Evolutionary conservation across 1,140 invertebrate species (phyloP).

Genomic region (Leptinotarsa texana): DNA sequence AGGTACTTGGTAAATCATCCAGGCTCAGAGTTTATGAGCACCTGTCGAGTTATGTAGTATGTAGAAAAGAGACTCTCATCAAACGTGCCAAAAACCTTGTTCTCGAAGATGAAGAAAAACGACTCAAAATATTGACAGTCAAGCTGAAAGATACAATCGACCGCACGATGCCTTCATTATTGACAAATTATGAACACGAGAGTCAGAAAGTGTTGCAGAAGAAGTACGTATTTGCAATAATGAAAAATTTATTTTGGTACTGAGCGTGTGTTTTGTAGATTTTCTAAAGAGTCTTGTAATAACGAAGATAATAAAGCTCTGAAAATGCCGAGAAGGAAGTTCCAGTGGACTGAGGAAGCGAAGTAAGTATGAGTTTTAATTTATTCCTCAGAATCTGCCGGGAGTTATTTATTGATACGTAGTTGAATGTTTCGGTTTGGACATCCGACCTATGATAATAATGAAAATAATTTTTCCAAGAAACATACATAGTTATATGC

Average conservation of each 20-base stretch:
- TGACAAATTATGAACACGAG: conserved; percentile 64
- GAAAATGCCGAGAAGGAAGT: conserved; percentile 61
- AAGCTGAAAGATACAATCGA: conserved; percentile 63
- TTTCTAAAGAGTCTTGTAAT: conserved; percentile 40
- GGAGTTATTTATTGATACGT: too few relatives aligned
- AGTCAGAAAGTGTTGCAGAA: conserved; percentile 60
- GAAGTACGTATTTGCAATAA: conserved; percentile 57
- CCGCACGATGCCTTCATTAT: conserved; percentile 61
- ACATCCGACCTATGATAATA: background rate
- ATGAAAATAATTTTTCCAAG: too few relatives aligned
- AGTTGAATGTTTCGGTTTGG: background rate
- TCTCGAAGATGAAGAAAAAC: conserved; percentile 63
- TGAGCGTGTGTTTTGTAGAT: conserved; percentile 33
- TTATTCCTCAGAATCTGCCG: too few relatives aligned
- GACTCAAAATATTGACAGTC: conserved; percentile 55
- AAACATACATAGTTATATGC: too few relatives aligned
- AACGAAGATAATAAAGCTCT: conserved; percentile 56
- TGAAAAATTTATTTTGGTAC: too few relatives aligned
- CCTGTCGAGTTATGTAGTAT: conserved; percentile 66
- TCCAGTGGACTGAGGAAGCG: conserved; percentile 62
- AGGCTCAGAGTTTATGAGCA: conserved; percentile 66
- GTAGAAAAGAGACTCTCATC: conserved; percentile 69
- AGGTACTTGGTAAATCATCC: conserved; percentile 54
- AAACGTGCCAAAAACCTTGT: conserved; percentile 70
- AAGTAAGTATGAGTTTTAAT: conserved; percentile 55